These are phyloP conservation scores for Semotilus atromaculatus DNA, from an alignment of 2,797 vertebrate genomes.

Conservation along the genomic window DNA sequence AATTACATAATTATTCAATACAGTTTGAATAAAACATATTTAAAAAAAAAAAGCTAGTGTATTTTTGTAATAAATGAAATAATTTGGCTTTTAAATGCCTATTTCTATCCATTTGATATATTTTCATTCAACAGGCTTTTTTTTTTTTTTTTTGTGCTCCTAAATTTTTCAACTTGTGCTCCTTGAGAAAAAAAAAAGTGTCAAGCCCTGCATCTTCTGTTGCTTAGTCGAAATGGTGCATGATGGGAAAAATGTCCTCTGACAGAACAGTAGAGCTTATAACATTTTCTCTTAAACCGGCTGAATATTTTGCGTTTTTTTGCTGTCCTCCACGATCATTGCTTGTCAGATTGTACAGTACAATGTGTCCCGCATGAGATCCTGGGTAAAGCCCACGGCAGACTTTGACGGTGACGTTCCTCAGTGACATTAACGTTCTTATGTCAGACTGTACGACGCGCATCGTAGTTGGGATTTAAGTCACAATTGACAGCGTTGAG, in stretches of 20 bases:
- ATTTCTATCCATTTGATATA: not conserved
- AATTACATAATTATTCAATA: no score
- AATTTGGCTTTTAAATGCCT: not conserved
- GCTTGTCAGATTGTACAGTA: slow-evolving; percentile 12
- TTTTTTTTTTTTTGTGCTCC: not conserved
- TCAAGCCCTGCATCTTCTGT: not conserved
- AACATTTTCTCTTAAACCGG: not conserved
- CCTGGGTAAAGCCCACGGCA: slow-evolving; percentile 1
- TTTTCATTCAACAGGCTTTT: not conserved
- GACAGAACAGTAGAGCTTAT: slow-evolving; percentile 2
- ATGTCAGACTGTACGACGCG: slow-evolving; percentile 4
- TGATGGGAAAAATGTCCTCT: slow-evolving; percentile 23
- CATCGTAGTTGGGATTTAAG: slow-evolving; percentile 1
- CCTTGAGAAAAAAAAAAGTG: not conserved
- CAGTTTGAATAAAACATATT: no score
- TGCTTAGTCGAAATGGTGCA: not conserved
- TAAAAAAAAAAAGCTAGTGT: not conserved
- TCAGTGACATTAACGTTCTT: slow-evolving; percentile 27
- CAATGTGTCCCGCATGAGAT: not conserved
- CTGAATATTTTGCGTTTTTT: not conserved
- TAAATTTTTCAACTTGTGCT: not conserved
- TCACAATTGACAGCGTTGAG: slow-evolving; percentile 3
- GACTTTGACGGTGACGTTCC: slow-evolving; percentile 11
- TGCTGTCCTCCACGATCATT: not conserved
- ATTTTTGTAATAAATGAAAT: not conserved